Evolutionary conservation across 2,113 vertebrate species (phyloP).

Genomic region (Merops nubicus): DNA sequence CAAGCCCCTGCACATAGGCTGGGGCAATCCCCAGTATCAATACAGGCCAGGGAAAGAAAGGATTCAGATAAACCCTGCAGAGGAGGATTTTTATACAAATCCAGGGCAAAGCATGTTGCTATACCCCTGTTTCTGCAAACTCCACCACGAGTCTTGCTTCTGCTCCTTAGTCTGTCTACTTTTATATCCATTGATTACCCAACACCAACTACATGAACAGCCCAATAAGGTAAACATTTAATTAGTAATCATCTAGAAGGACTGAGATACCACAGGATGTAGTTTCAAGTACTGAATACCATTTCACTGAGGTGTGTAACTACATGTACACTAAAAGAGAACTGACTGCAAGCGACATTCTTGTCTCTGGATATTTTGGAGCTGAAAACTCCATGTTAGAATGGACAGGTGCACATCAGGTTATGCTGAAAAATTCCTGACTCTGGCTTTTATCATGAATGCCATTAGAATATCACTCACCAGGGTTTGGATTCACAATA

Average conservation of each 20-base stretch:
- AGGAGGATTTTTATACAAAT: background rate
- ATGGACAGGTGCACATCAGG: background rate
- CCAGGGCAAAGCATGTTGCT: background rate
- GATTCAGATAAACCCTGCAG: too few relatives aligned
- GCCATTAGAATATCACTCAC: background rate
- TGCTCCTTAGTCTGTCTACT: background rate
- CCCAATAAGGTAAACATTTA: background rate
- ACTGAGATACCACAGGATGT: background rate
- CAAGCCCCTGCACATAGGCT: too few relatives aligned
- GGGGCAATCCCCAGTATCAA: too few relatives aligned
- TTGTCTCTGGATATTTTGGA: background rate
- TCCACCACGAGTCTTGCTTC: background rate
- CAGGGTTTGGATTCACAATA: background rate
- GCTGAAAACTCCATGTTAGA: background rate
- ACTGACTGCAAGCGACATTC: background rate
- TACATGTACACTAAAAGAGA: background rate
- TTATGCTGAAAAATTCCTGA: background rate
- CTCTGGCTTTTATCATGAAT: background rate
- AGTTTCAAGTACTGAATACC: background rate
- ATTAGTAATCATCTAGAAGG: background rate
- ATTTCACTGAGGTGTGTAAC: background rate
- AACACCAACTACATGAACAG: background rate
- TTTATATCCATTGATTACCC: background rate
- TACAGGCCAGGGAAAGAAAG: too few relatives aligned
- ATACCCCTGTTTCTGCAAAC: background rate